Evolutionary conservation across 2,797 vertebrate species (phyloP), one percentile per base, ranked within the genome.

Genomic region (Champsocephalus esox): DNA sequence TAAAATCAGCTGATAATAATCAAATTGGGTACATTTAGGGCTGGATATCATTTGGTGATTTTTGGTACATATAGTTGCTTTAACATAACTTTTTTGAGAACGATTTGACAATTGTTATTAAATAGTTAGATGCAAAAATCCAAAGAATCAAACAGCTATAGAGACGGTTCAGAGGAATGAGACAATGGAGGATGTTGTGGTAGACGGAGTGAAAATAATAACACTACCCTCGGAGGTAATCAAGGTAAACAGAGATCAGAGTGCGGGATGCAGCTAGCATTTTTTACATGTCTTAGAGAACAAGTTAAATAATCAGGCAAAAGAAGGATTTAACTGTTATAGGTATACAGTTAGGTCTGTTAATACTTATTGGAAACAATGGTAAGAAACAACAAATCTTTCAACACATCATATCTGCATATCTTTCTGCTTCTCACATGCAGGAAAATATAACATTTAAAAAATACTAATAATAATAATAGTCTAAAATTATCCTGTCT

Each of bases 1-100:
- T 38, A 38, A 38, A 38, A 38, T 38, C 34, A 38, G 34, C 34
- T 38, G 34, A 38, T 38, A 38, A 38, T 38, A 38, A 38, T 38
- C 34, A 38, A 38, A 38, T 9, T 38, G 34, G 34, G 34, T 38
- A 77, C 2, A 72, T 17, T 21, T 12, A 54, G 64, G 77, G 66
- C 75, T 88, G 75, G 69, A 83, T 85, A 81, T 87, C 46, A 75
- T 63, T 65, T 76, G 49, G 59, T 73, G 74, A 46, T 78, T 84
- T 84, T 65, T 74, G 46, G 50, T 51, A 19, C 12, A 63, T 7
- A 32, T 3, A 34, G 12, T 0, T 17, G 14, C 3, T 24, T 65
- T 58, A 49, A 34, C 9, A 59, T 8, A 48, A 28, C 9, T 21
- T 17, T 12, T 5, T 17, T 13, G 3, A 56, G 12, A 41, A 44